Base-by-base conservation (phyloP, 92 coral and sea anemone genomes). In the Muricea muricata region DNA sequence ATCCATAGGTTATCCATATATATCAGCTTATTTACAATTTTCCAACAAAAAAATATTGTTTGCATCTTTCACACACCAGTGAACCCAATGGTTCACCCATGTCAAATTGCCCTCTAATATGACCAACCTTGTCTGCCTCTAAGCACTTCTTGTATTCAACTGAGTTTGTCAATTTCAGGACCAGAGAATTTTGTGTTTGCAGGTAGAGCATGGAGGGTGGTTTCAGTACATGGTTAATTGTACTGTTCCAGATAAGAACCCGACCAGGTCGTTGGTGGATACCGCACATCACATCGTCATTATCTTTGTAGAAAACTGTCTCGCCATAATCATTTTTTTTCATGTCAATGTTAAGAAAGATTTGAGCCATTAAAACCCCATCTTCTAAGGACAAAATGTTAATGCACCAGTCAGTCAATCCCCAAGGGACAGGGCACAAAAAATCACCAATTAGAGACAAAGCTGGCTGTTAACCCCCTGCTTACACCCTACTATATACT, bases 261-360 rank as follows among this genome's bases (percentile, higher is more conserved):
- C 98, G 94, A 31, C 98, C 98, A 50, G 83, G 87, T 56, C 76
- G 76, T 28, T 94, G 97, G 57, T 94, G 79, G 1, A 95, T 78
- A 9, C 95, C 94, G 21, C 93, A 90, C 68, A 95, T 83, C 30
- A 93, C 78, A 65, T 95, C 98, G 12, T 93, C 90, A 81, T 88
- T 65, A 52, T 88, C 89, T 56, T 87, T 86, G 75, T 89, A 95
- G 72, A 87, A 95, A 9, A 95, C 84, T 54, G 91, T 79, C 83
- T 95, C 98, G 40, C 98, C 98, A 86, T 95, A 95, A 65, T 95
- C 97, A 80, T 95, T 91, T 79, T 90, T 95, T 88, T 88, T 90
- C 63, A 95, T 81, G 70, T 91, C 82, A 21, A 82, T 84, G 46
- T 93, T 91, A n/a, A 95, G 87, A 66, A 89, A 84, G 57, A 95